A percentile compares a stretch with the other conserved stretches of the same genome.
Evolutionary conservation across 2,797 vertebrate species (phyloP).

Genomic region (Podargus strigoides): DNA sequence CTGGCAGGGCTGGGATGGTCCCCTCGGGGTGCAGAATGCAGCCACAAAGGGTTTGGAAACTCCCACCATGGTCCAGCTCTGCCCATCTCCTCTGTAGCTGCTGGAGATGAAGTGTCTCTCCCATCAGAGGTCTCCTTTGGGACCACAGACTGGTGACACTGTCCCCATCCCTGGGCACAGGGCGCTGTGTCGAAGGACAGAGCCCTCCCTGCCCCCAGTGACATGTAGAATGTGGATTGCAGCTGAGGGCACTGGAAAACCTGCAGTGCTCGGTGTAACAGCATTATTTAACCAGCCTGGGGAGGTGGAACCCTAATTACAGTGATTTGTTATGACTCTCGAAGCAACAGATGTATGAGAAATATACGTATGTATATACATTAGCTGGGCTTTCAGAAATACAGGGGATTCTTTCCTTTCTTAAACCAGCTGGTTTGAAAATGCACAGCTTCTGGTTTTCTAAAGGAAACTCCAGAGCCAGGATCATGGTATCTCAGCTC

Average conservation of each 20-base stretch:
- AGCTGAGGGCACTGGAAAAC: no score
- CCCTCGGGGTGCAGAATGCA: background rate
- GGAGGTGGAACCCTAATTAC: background rate
- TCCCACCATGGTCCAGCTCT: accelerated
- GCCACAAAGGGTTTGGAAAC: background rate
- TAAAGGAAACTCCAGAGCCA: background rate
- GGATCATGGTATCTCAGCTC: background rate
- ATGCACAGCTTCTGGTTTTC: background rate
- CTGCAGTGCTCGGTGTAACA: no score
- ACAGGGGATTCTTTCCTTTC: background rate
- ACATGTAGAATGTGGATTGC: no score
- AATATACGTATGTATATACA: background rate
- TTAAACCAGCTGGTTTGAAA: background rate
- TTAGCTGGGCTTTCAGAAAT: background rate
- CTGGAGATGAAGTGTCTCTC: background rate
- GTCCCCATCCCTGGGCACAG: background rate
- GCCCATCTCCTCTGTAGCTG: accelerated
- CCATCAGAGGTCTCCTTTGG: no score
- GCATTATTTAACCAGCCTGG: background rate
- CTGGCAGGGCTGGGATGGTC: background rate
- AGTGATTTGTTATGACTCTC: background rate
- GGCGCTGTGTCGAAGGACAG: background rate
- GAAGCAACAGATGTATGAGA: background rate
- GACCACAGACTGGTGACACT: background rate
- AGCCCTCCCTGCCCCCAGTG: background rate